Percentiles rank a stretch among this genome's conserved stretches.
These are phyloP conservation scores for Geodia barretti DNA, from an alignment of 37 sponge, comb jelly and placozoan species.

Conservation along the genomic window DNA sequence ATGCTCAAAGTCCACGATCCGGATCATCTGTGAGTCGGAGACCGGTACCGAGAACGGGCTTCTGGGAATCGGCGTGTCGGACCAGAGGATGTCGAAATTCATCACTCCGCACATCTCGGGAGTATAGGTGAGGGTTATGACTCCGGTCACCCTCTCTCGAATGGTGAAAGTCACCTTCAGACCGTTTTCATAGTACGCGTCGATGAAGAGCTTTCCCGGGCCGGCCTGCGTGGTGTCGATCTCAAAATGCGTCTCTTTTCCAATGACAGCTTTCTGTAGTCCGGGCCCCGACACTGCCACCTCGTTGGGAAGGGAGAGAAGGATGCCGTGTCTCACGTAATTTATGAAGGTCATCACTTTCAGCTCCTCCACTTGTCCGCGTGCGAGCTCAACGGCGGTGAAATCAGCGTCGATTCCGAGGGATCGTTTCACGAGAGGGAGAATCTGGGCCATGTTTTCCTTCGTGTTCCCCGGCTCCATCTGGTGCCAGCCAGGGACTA, in stretches of 20 bases:
- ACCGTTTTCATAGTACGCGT: slow-evolving; percentile 46
- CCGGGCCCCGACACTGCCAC: slow-evolving; percentile 64
- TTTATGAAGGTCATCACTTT: slow-evolving; percentile 58
- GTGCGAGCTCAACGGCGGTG: slow-evolving; percentile 33
- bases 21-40: slow-evolving; percentile 36
- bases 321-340: slow-evolving; percentile 32
- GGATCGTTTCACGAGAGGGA: slow-evolving; percentile 12
- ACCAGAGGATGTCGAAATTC: slow-evolving; percentile 60
- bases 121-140: slow-evolving; percentile 47
- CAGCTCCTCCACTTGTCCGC: slow-evolving; percentile 68
- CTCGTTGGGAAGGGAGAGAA: slow-evolving; percentile 60
- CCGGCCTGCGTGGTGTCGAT: slow-evolving; percentile 76
- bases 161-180: slow-evolving; percentile 24
- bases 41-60: slow-evolving; percentile 68
- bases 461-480: slow-evolving; percentile 27
- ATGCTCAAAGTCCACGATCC: slow-evolving; percentile 45
- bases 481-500: slow-evolving; percentile 32
- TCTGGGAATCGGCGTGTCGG: slow-evolving; percentile 55
- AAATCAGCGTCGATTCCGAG: slow-evolving; percentile 53
- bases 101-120: slow-evolving; percentile 32
- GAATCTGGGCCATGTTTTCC: slow-evolving; percentile 34
- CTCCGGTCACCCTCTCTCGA: slow-evolving; percentile 7
- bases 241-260: slow-evolving; percentile 48
- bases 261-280: slow-evolving; percentile 30
- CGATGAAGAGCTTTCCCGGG: slow-evolving; percentile 60